These are phyloP conservation scores for Sciurus carolinensis DNA, from an alignment of 2,797 vertebrate species.

Conservation along the genomic window DNA sequence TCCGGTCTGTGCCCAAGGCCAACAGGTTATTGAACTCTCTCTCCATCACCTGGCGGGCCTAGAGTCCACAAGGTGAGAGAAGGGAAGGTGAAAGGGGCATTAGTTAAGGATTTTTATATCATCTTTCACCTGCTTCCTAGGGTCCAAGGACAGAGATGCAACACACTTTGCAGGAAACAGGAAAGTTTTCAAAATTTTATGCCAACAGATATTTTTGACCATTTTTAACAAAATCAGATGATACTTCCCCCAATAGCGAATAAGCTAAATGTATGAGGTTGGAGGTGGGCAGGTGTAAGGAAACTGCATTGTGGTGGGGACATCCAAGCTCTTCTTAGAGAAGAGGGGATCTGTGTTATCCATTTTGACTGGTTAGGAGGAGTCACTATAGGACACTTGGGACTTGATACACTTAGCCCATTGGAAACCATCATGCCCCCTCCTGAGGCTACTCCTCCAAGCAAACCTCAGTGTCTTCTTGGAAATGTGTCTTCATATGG, in stretches of 20 bases:
- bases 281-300: not conserved
- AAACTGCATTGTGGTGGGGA: not conserved
- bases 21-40: constrained; percentile 98
- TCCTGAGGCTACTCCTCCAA: not conserved
- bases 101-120: not conserved
- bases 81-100: not conserved
- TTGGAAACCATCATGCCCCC: not conserved
- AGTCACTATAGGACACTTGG: not conserved
- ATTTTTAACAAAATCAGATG: not conserved
- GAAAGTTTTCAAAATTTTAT: constrained; percentile 37
- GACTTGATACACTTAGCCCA: not conserved
- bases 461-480: not conserved
- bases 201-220: not conserved
- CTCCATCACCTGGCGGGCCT: constrained; percentile 98
- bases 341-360: not conserved
- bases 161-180: not conserved
- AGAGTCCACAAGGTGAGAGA: constrained; percentile 64
- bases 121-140: not conserved
- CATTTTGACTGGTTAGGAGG: not conserved
- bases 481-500: not conserved
- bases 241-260: not conserved
- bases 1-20: constrained; percentile 96
- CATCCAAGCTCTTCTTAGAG: not conserved
- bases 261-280: not conserved
- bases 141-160: not conserved